Conservation (phyloP, 1,140 invertebrate genomes). For the Drosophila sp. region DNA sequence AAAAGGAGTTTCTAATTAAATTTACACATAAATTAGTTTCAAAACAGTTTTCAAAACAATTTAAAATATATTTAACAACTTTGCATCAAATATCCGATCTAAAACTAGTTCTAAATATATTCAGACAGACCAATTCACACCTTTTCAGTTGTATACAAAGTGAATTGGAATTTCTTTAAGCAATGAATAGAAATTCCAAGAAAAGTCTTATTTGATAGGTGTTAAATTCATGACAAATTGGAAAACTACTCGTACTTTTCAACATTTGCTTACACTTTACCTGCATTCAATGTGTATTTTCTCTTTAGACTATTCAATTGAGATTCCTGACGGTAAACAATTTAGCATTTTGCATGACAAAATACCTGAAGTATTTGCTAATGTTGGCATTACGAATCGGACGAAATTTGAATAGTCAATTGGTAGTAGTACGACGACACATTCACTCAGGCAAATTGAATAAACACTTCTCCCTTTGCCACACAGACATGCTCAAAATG, state of each 20-base stretch:
- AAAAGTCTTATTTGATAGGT: too few species aligned
- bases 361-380: slow-evolving; percentile 58
- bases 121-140: too few species aligned
- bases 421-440: slow-evolving; percentile 40
- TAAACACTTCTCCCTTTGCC: slow-evolving; percentile 67
- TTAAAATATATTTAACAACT: too few species aligned
- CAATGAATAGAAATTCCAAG: too few species aligned
- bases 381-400: slow-evolving; percentile 58
- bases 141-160: too few species aligned
- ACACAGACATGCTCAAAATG: slow-evolving; percentile 60
- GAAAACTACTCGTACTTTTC: not conserved
- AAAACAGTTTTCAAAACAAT: too few species aligned
- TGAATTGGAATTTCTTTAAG: too few species aligned
- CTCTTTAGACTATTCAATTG: not conserved
- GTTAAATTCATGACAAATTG: not conserved
- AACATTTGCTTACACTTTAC: not conserved
- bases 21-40: too few species aligned
- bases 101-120: too few species aligned
- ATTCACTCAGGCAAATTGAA: slow-evolving; percentile 68
- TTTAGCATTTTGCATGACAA: slow-evolving; percentile 40
- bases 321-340: not conserved
- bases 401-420: slow-evolving; percentile 40
- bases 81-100: too few species aligned
- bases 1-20: too few species aligned
- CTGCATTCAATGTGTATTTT: not conserved